Evolutionary conservation across 1,140 invertebrate genomes (phyloP), one percentile per base, ranked within the genome.

Genomic region (Goniozus legneri): DNA sequence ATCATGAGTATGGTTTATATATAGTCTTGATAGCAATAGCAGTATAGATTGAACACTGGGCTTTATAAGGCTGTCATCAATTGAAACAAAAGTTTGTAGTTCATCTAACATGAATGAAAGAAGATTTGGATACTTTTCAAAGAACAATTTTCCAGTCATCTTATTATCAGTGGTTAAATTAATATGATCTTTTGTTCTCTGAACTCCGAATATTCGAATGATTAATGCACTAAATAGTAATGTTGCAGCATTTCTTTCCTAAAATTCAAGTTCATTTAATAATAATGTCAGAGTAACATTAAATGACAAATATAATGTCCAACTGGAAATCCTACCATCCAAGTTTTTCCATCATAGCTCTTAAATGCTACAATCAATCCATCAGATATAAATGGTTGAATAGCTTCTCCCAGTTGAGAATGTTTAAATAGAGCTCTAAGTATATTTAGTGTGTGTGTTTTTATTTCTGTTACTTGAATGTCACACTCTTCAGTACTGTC

Each of bases 181-280:
- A n/a, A 90, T 82, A n/a, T 79, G 73, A 67, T 89, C 83, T 47
- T 84, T 82, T 0, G 81, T 82, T 44, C 89, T 77, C 57, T 87
- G 86, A 0, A 95, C 93, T 12, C 94, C 94, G 80, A 98, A 96
- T 47, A 94, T 86, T 56, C 93, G 77, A 15, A 84, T 87, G 49
- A 95, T 83, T n/a, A 98, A 72, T 2, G 91, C 80, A 54, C 87
- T 85, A 54, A 93, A 88, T 22, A 97, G 71, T 14, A 97, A 72
- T 1, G 92, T 92, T 1, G 91, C 84, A 1, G 92, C 86, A 74
- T 97, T 98, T 41, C 91, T 79, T 69, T 88, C 85, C 85, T 88
- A 56, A 8, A 65, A 64, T 58, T 16, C n/a, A n/a, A n/a, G n/a
- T n/a, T n/a, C n/a, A n/a, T n/a, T n/a, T n/a, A n/a, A n/a, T n/a